phyloP scores from a whole-genome alignment of 2,797 vertebrate species.

The Protosalanx chinensis region DNA sequence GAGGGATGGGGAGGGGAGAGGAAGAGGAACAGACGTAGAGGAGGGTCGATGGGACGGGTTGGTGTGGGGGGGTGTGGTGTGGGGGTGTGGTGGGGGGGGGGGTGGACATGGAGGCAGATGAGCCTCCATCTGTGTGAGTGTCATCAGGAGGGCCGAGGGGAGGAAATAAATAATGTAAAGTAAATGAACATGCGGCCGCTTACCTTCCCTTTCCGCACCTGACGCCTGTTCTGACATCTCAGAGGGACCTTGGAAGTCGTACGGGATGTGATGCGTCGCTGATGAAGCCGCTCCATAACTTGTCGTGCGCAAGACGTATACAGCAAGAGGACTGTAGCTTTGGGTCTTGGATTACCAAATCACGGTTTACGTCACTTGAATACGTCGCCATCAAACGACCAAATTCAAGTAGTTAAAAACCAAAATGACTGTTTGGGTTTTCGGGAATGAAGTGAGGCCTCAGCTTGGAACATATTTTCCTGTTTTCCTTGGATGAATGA shows the following conservation, averaged over 20 bases:
- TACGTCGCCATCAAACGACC: no score
- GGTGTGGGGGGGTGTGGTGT: no score
- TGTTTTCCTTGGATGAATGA: no score
- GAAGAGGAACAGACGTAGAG: constrained; percentile 8
- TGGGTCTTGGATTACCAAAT: no score
- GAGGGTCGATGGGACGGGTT: neutral
- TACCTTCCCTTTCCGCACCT: neutral
- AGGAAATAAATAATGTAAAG: neutral
- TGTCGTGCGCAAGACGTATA: neutral
- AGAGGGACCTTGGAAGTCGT: neutral
- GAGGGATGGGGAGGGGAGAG: neutral
- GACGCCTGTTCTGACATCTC: neutral
- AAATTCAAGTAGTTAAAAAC: no score
- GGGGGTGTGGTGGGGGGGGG: neutral
- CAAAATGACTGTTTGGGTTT: no score
- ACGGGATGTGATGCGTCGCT: no score
- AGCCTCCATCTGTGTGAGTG: constrained; percentile 62
- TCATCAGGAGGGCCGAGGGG: constrained; percentile 10
- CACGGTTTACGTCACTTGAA: no score
- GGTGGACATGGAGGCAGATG: constrained; percentile 61
- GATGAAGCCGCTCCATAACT: neutral
- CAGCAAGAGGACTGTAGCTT: no score
- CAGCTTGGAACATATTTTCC: no score
- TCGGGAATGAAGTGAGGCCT: no score
- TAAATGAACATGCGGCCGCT: constrained; percentile 7